Base-by-base conservation (phyloP, 2,888 invertebrate genomes). In the Galerucella nymphaeae region DNA sequence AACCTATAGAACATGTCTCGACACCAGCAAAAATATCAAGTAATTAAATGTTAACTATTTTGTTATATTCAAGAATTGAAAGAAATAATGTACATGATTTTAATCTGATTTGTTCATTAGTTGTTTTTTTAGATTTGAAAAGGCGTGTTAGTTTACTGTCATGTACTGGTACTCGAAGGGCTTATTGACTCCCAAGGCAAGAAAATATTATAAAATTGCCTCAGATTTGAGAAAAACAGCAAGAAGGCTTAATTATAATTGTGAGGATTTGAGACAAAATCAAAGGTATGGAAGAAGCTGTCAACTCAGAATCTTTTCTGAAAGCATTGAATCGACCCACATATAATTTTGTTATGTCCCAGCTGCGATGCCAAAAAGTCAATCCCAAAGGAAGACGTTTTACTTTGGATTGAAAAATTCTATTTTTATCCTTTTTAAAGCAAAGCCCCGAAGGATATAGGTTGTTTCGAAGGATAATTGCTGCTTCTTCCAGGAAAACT, bases 181-280 rank as follows among this genome's bases (percentile, higher is more conserved):
- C 59, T 38, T 13, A 13, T 30, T 58, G 16, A 18, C 58, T 16
- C 30, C 59, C 11, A 59, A 59, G n/a, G 30, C 59, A 2, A 59
- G 11, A 11, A 59, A 59, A 23, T 59, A 38, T 16, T 59, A 59
- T 23, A 38, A 30, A 10, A 59, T 59, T 11, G 59, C 30, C 16
- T 14, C n/a, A 59, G 59, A 59, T 59, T 59, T 59, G 20, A 59
- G 59, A 59, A 59, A 59, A 59, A 59, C 59, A 5, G 59, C 59
- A 9, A 59, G 41, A 9, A 59, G 30, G 11, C 16, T 23, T 8
- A 16, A 59, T 30, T 59, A n/a, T 41, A 59, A 59, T n/a, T 59
- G 59, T 59, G 6, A 38, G 16, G 16, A 59, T 59, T 23, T 59
- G 41, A 11, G 20, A 23, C 2, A 41, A n/a, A 59, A 10, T 23